Evolutionary conservation across 1,140 invertebrate species (phyloP).

Genomic region (Philotrypesis tridentata): DNA sequence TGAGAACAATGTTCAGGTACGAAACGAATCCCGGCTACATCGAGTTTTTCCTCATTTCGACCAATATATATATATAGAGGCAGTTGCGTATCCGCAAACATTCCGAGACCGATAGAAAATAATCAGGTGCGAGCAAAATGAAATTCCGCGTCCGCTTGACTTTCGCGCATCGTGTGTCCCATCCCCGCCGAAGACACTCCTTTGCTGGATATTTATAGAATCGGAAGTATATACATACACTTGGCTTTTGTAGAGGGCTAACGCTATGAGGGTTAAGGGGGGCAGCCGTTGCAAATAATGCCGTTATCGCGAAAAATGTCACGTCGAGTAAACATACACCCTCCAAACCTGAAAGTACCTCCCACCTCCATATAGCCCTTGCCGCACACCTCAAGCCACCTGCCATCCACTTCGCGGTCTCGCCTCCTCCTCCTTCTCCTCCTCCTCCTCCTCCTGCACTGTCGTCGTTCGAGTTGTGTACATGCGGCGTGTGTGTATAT

Average conservation of each 20-base stretch:
- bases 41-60: not conserved
- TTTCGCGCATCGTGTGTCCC: not conserved
- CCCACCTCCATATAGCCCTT: not conserved
- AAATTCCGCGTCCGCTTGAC: not conserved
- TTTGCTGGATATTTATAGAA: conserved; percentile 22
- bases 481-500: too few relatives aligned
- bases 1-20: not conserved
- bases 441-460: too few relatives aligned
- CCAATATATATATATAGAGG: too few relatives aligned
- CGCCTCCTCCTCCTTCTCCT: not conserved
- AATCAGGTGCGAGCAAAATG: not conserved
- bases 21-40: not conserved
- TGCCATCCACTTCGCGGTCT: not conserved
- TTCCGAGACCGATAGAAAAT: not conserved
- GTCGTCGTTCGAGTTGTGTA: conserved; percentile 15
- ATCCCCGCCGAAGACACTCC: not conserved
- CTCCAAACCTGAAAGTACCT: not conserved
- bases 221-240: conserved; percentile 13
- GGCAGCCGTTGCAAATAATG: conserved; percentile 30
- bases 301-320: conserved; percentile 48
- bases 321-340: conserved; percentile 34
- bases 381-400: too few relatives aligned
- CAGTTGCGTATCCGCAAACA: too few relatives aligned
- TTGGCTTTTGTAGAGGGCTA: conserved; percentile 15
- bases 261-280: not conserved